Base-by-base conservation (phyloP, 2,797 vertebrate genomes). In the Pipistrellus pipistrellus region DNA sequence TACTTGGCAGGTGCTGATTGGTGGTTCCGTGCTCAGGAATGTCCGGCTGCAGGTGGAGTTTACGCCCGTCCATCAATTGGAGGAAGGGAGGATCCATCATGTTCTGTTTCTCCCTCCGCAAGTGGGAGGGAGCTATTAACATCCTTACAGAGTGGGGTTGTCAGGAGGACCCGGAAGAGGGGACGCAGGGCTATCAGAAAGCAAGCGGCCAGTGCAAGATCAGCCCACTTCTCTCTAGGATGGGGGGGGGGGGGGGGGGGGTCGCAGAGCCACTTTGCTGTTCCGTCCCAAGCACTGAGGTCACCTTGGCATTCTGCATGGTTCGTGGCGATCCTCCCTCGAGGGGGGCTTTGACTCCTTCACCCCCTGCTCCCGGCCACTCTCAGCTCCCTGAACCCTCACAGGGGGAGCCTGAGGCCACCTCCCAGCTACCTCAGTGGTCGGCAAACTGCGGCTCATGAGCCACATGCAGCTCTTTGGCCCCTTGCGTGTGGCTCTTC, bases 171-270 rank as follows among this genome's bases (percentile, higher is more conserved):
- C 68, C 30, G 6, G 41, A 13, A 14, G 12, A 27, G 8, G 3
- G 0, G 59, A 9, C 32, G 14, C 23, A 6, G 2, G 51, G 38
- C 44, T 14, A 55, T 20, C 41, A 38, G 48, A 84, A 93, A 57
- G n/a, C 8, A 2, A n/a, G 38, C 12, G 30, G 48, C 48, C 0
- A 20, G 18, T 41, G 38, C 35, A 48, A 72, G 10, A 41, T 27
- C 12, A 27, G 20, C 72, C 71, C 0, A 2, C 6, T 44, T 51
- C 1, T 4, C 25, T 38, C 27, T 89, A 55, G 51, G 32, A 35
- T 4, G 12, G 17, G 38, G 51, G 15, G 3, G n/a, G 0, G 1
- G 0, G 3, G 62, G 3, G n/a, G 0, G 1, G 0, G 3, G 62
- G n/a, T n/a, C n/a, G 15, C 4, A 12, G 20, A 38, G 12, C 9